phyloP scores from a whole-genome alignment of 1,140 invertebrate genomes.

The Nylanderia fulva region DNA sequence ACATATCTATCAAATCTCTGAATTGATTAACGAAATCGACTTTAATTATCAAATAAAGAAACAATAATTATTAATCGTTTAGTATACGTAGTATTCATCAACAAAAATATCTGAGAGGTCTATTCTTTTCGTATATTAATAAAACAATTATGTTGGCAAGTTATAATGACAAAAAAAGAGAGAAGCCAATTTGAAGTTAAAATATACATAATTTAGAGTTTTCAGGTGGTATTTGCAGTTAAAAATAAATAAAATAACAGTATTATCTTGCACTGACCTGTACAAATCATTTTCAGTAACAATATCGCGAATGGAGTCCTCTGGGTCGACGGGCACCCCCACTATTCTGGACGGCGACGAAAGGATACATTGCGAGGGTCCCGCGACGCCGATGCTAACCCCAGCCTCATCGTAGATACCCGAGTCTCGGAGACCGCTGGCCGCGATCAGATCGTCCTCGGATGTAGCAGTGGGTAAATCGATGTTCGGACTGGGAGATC shows the following conservation, averaged over 20 bases:
- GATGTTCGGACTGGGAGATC: constrained; percentile 76
- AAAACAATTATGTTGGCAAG: no score
- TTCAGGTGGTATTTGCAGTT: no score
- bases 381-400: neutral
- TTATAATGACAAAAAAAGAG: neutral
- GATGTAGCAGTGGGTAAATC: constrained; percentile 76
- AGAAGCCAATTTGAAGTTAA: no score
- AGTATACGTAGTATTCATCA: neutral
- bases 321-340: constrained; percentile 84
- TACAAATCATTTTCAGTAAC: constrained; percentile 89
- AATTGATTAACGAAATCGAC: neutral
- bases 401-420: constrained; percentile 57
- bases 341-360: constrained; percentile 67
- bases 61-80: neutral
- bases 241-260: no score
- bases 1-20: neutral
- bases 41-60: neutral
- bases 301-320: constrained; percentile 89
- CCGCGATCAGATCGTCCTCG: constrained; percentile 84
- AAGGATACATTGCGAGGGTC: constrained; percentile 31
- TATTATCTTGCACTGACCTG: constrained; percentile 82
- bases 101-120: neutral
- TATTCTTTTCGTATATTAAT: no score
- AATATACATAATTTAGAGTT: no score
- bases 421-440: constrained; percentile 80